Conservation (phyloP, 2,113 vertebrate genomes). For the Galeopterus variegatus region DNA sequence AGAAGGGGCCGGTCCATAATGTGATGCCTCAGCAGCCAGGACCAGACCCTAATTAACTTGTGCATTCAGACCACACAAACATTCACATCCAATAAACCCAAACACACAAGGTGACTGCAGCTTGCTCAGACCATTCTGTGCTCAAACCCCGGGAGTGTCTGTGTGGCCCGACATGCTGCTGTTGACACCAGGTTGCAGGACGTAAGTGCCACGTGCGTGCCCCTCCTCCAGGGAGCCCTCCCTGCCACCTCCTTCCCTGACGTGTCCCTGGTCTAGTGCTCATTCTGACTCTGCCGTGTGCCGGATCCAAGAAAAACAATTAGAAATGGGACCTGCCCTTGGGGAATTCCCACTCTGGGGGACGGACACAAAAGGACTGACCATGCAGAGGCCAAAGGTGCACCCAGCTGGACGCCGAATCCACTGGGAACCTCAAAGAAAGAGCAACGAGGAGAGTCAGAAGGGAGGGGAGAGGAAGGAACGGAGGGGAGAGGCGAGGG, state of each 20-base stretch:
- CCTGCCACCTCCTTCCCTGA: not conserved
- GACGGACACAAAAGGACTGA: not conserved
- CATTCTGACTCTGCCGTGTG: rapidly evolving
- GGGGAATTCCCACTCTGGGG: not conserved
- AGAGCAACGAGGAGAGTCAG: rapidly evolving
- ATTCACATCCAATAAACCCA: not conserved
- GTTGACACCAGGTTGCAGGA: rapidly evolving
- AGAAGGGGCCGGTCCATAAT: not conserved
- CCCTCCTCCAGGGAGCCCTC: not conserved
- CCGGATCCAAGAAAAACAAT: not conserved
- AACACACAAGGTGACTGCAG: rapidly evolving
- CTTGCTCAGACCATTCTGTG: not conserved
- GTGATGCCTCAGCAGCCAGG: not conserved
- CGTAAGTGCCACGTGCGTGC: rapidly evolving
- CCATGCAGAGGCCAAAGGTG: rapidly evolving
- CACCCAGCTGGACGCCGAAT: not conserved
- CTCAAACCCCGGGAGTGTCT: not conserved
- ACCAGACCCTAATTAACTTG: not conserved
- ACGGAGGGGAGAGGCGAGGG: too few relatives aligned
- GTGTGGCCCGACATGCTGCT: rapidly evolving
- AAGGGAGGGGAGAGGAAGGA: too few relatives aligned
- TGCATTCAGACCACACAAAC: not conserved
- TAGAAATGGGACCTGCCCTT: not conserved
- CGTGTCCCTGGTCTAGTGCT: rapidly evolving
- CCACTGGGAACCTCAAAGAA: not conserved